Percentiles rank a stretch among this genome's conserved stretches.
Evolutionary conservation across 1,140 invertebrate species (phyloP).

Genomic region (Scaptomyza montana): DNA sequence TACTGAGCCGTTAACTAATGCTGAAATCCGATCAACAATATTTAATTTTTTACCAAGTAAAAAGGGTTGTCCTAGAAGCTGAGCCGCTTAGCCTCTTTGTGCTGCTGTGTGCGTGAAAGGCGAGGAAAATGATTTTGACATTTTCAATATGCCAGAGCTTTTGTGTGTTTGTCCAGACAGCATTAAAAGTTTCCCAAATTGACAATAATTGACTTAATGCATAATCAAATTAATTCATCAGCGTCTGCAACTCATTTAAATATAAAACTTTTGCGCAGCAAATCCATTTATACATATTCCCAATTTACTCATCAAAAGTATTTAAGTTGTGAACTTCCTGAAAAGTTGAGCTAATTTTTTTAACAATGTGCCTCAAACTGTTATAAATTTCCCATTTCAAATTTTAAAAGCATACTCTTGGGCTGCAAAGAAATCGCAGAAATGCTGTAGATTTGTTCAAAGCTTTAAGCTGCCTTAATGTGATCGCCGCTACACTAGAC

Average conservation of each 20-base stretch:
- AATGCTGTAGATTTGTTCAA: constrained; percentile 15
- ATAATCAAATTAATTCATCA: constrained; percentile 46
- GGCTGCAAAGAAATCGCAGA: neutral
- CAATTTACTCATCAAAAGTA: neutral
- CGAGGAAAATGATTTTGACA: constrained; percentile 23
- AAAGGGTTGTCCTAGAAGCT: constrained; percentile 16
- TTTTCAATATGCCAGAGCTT: constrained; percentile 25
- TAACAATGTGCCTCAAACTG: neutral
- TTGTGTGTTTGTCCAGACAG: constrained; percentile 3
- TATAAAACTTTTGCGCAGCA: neutral
- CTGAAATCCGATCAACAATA: constrained; percentile 75
- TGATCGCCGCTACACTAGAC: constrained; percentile 7
- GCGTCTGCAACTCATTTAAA: constrained; percentile 13
- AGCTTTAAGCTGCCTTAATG: constrained; percentile 28
- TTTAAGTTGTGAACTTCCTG: neutral
- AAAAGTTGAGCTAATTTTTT: constrained; percentile 5
- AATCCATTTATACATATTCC: constrained; percentile 1
- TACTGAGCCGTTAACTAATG: constrained; percentile 75
- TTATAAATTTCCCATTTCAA: constrained; percentile 14
- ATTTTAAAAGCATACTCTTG: constrained; percentile 50
- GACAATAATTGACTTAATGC: constrained; percentile 43
- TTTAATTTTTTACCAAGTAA: constrained; percentile 66
- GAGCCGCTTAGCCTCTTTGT: constrained; percentile 15
- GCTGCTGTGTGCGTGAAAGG: neutral
- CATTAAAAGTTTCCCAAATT: constrained; percentile 17